Evolutionary conservation across 2,797 vertebrate species (phyloP).

Genomic region (Acipenser oxyrinchus): DNA sequence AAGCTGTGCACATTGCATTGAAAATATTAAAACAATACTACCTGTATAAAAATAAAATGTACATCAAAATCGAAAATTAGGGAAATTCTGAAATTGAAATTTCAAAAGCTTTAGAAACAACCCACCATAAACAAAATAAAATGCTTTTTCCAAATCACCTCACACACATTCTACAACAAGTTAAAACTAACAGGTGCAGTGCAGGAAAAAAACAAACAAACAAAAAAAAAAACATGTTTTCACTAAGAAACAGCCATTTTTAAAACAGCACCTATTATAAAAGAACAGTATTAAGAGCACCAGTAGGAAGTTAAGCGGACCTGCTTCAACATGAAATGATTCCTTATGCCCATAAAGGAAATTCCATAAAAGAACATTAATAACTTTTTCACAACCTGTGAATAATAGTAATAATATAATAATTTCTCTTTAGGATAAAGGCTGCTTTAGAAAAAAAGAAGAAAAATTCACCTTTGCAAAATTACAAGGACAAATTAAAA

Average conservation of each 20-base stretch:
- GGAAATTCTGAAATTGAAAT: neutral
- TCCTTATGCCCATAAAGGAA: conserved; percentile 54
- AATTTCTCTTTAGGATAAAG: conserved; percentile 48
- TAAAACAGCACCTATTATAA: conserved; percentile 35
- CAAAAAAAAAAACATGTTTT: no score
- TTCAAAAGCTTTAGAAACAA: no score
- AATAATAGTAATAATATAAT: conserved; percentile 59
- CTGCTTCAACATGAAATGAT: conserved; percentile 50
- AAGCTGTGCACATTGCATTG: neutral
- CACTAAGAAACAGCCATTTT: conserved; percentile 33
- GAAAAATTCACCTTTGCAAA: conserved; percentile 65
- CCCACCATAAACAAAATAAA: no score
- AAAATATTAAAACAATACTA: conserved; percentile 18
- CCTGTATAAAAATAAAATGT: no score
- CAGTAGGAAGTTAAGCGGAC: conserved; percentile 36
- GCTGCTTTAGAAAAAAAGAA: conserved; percentile 46
- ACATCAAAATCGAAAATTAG: neutral
- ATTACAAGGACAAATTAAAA: conserved; percentile 55
- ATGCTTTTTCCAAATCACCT: no score
- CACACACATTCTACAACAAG: no score
- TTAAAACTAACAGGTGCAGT: no score
- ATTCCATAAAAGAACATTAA: conserved; percentile 60
- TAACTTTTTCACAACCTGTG: conserved; percentile 60
- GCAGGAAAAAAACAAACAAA: no score
- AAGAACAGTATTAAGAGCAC: conserved; percentile 41